A percentile compares a stretch with the other conserved stretches of the same genome.
Evolutionary conservation across 2,113 vertebrate species (phyloP).

Genomic region (Scartelaos histophorus): DNA sequence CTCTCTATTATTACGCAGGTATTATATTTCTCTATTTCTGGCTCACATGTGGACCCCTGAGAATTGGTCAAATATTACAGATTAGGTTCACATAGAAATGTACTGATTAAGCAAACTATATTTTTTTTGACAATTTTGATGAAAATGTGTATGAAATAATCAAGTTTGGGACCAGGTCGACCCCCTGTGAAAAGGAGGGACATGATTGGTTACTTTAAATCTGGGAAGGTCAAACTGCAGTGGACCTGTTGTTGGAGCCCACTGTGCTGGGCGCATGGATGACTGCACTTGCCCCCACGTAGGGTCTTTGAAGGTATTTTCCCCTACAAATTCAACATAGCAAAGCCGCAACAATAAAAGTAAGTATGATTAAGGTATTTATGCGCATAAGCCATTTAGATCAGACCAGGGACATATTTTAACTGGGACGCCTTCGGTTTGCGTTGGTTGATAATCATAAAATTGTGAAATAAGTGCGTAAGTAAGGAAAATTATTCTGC

Average conservation of each 20-base stretch:
- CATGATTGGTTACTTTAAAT: neutral
- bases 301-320: neutral
- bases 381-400: neutral
- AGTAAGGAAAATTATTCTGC: too few relatives aligned
- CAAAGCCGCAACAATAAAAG: too few relatives aligned
- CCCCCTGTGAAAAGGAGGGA: neutral
- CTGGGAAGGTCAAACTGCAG: neutral
- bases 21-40: conserved; percentile 4
- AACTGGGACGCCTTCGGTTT: too few relatives aligned
- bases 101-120: neutral
- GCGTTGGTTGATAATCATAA: too few relatives aligned
- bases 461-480: too few relatives aligned
- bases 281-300: neutral
- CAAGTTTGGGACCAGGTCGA: neutral
- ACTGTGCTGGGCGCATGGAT: neutral
- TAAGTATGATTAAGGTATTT: neutral
- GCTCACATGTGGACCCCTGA: neutral
- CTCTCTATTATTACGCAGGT: conserved; percentile 3
- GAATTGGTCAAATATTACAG: neutral
- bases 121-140: too few relatives aligned
- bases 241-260: neutral
- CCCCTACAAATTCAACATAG: too few relatives aligned
- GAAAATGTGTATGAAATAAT: neutral
- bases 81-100: neutral
- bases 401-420: too few relatives aligned